phyloP scores from a whole-genome alignment of 2,888 invertebrate species.

The Cyaniris semiargus region DNA sequence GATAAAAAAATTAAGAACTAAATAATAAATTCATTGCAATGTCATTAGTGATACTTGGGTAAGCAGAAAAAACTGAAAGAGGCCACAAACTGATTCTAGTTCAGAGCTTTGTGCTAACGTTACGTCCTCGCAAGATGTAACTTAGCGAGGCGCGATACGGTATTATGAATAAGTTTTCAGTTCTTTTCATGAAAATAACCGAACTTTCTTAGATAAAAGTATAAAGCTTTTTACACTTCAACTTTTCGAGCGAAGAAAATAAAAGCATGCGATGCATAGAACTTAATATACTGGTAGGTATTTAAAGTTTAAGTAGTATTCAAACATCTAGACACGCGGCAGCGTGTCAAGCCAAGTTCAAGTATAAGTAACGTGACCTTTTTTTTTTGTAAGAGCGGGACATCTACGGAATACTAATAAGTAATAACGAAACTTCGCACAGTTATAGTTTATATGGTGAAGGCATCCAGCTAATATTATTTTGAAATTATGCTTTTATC shows the following conservation, averaged over 20 bases:
- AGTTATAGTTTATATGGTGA: no score
- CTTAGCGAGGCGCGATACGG: neutral
- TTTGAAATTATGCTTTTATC: no score
- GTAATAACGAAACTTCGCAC: no score
- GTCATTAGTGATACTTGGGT: neutral
- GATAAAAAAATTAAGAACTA: neutral
- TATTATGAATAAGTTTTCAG: neutral
- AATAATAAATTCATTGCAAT: neutral
- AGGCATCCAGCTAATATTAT: no score
- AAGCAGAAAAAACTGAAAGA: neutral
- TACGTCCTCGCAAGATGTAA: neutral
- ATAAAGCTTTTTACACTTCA: conserved; percentile 28
- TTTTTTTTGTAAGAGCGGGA: no score
- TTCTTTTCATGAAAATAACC: conserved; percentile 22
- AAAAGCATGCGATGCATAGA: conserved; percentile 3
- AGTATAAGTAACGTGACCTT: no score
- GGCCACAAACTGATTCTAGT: neutral
- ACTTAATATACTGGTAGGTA: neutral
- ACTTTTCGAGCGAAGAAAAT: conserved; percentile 6
- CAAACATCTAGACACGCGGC: no score
- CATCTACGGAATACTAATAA: no score
- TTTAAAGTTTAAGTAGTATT: conserved; percentile 19
- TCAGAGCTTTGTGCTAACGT: neutral
- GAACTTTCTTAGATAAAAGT: conserved; percentile 9
- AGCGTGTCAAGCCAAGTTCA: no score